phyloP scores from a whole-genome alignment of 1,140 invertebrate genomes.

The Mamestra configurata region DNA sequence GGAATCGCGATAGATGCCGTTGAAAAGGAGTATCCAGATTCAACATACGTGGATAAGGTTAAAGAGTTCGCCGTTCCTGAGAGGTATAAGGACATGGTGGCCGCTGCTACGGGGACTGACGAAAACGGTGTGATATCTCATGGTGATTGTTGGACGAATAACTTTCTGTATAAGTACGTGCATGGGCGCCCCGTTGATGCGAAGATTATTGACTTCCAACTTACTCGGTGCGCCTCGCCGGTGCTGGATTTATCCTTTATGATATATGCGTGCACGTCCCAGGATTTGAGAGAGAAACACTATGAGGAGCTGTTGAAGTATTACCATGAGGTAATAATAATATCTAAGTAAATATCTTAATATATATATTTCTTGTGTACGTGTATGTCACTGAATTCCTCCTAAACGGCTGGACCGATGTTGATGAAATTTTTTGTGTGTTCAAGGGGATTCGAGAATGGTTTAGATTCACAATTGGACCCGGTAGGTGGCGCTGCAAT shows the following conservation, averaged over 20 bases:
- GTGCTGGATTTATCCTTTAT: constrained; percentile 90
- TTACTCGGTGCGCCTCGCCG: constrained; percentile 89
- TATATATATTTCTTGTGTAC: too few species aligned
- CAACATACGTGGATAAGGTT: constrained; percentile 88
- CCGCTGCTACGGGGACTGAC: constrained; percentile 64
- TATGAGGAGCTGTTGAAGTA: constrained; percentile 88
- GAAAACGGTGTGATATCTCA: constrained; percentile 89
- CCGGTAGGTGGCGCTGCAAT: too few species aligned
- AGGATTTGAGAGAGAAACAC: constrained; percentile 88
- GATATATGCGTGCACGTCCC: constrained; percentile 90
- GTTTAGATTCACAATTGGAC: too few species aligned
- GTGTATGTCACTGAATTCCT: too few species aligned
- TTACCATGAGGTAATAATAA: constrained; percentile 83
- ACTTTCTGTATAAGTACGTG: constrained; percentile 90
- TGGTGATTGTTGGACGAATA: constrained; percentile 92
- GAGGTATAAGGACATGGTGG: constrained; percentile 75
- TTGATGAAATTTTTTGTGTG: too few species aligned
- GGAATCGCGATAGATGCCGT: constrained; percentile 90
- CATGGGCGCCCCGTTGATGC: constrained; percentile 83
- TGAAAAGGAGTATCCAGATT: constrained; percentile 89
- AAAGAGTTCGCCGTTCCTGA: constrained; percentile 87
- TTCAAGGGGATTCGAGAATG: too few species aligned
- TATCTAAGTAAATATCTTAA: too few species aligned
- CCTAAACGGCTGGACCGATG: too few species aligned
- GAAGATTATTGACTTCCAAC: constrained; percentile 92